phyloP scores from a whole-genome alignment of 2,888 invertebrate genomes.

The Lasioglossum lativentre region DNA sequence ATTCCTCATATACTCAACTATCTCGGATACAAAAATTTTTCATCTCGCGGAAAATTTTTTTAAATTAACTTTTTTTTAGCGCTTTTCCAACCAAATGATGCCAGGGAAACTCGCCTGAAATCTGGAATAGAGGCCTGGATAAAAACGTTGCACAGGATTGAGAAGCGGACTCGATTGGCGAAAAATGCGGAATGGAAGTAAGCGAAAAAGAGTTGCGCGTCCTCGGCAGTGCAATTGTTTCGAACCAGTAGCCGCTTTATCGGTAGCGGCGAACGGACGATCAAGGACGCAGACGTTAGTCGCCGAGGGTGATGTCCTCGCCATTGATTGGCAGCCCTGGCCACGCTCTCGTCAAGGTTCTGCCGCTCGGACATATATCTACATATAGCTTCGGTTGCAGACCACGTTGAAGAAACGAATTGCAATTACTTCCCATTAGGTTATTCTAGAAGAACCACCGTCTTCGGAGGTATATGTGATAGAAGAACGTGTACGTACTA shows the following conservation, averaged over 20 bases:
- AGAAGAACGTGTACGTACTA: neutral
- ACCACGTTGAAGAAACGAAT: slow-evolving; percentile 43
- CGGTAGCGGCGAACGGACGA: slow-evolving; percentile 65
- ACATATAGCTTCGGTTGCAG: slow-evolving; percentile 48
- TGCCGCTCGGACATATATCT: slow-evolving; percentile 42
- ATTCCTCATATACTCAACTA: too few relatives aligned
- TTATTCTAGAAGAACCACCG: neutral
- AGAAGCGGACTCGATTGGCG: neutral
- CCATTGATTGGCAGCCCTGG: slow-evolving; percentile 80
- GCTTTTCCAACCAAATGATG: too few relatives aligned
- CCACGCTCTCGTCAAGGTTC: slow-evolving; percentile 70
- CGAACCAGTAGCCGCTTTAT: slow-evolving; percentile 53
- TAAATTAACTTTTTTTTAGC: too few relatives aligned
- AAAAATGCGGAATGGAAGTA: neutral
- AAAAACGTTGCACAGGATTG: neutral
- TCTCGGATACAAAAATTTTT: too few relatives aligned
- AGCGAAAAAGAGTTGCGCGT: slow-evolving; percentile 48
- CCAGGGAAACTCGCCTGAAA: too few relatives aligned
- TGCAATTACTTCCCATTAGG: slow-evolving; percentile 26
- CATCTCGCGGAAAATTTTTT: too few relatives aligned
- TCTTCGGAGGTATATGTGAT: neutral
- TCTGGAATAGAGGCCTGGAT: neutral
- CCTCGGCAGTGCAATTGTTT: slow-evolving; percentile 47
- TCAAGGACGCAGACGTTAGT: slow-evolving; percentile 73
- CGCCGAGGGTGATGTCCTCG: slow-evolving; percentile 81